These are phyloP conservation scores for Ganaspis brasiliensis DNA, from an alignment of 2,888 invertebrate genomes.

Conservation along the genomic window DNA sequence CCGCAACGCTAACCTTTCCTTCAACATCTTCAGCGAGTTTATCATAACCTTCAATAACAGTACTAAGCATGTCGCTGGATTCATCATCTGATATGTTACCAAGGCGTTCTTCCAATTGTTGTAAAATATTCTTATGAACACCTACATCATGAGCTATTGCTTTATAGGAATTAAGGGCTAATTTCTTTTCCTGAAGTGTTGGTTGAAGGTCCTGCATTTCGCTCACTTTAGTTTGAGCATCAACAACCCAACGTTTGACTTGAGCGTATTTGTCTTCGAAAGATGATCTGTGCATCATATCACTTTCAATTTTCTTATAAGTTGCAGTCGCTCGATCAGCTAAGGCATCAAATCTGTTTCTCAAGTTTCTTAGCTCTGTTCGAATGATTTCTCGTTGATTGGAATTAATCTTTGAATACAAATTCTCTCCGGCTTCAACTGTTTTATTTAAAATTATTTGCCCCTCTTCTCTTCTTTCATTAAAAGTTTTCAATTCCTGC, in stretches of 20 bases:
- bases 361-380: conserved; percentile 89
- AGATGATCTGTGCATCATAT: conserved; percentile 94
- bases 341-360: conserved; percentile 92
- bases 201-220: conserved; percentile 88
- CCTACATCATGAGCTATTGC: conserved; percentile 92
- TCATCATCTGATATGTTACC: conserved; percentile 90
- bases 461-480: conserved; percentile 89
- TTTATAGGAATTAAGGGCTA: conserved; percentile 90
- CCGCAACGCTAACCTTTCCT: conserved; percentile 85
- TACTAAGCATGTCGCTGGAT: conserved; percentile 87
- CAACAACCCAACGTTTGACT: conserved; percentile 90
- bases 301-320: conserved; percentile 93
- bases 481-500: conserved; percentile 88
- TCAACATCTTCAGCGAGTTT: conserved; percentile 86
- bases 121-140: conserved; percentile 91
- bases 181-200: conserved; percentile 93
- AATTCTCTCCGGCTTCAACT: conserved; percentile 92
- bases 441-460: conserved; percentile 89
- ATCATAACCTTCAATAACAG: conserved; percentile 88
- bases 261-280: conserved; percentile 96
- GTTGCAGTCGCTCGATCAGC: conserved; percentile 92
- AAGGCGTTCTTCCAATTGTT: conserved; percentile 92
- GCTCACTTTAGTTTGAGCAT: conserved; percentile 88
- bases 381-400: conserved; percentile 93
- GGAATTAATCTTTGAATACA: conserved; percentile 93